These are phyloP conservation scores for Poecilia wingei DNA, from an alignment of 2,797 vertebrate species.

Conservation along the genomic window DNA sequence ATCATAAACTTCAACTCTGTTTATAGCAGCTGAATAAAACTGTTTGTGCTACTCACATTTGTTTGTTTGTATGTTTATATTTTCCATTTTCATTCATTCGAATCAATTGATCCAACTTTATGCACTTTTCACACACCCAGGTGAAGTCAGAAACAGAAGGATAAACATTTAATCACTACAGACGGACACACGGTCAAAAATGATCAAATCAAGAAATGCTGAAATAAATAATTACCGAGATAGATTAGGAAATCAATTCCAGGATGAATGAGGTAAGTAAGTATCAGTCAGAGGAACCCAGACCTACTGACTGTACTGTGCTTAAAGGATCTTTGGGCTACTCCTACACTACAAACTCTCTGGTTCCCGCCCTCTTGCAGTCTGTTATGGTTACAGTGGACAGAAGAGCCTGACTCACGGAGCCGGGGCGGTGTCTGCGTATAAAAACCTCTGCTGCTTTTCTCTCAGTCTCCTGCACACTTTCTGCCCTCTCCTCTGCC, in stretches of 20 bases:
- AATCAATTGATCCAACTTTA: neutral
- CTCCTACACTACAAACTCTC: neutral
- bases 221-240: neutral
- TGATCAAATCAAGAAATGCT: neutral
- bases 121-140: neutral
- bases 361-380: constrained; percentile 3
- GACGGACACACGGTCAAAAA: neutral
- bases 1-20: neutral
- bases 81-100: neutral
- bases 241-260: neutral
- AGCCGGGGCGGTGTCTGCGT: constrained; percentile 64
- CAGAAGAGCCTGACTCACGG: constrained; percentile 39
- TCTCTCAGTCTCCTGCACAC: constrained; percentile 27
- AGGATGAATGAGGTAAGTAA: neutral
- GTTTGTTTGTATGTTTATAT: neutral
- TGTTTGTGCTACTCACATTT: neutral
- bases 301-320: neutral
- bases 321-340: neutral
- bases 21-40: neutral
- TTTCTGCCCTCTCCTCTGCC: constrained; percentile 25
- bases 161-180: neutral
- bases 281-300: neutral
- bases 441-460: constrained; percentile 58
- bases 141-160: neutral
- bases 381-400: constrained; percentile 3